Conservation (phyloP, 2,888 invertebrate species). For the Tenthredo distinguenda region DNA sequence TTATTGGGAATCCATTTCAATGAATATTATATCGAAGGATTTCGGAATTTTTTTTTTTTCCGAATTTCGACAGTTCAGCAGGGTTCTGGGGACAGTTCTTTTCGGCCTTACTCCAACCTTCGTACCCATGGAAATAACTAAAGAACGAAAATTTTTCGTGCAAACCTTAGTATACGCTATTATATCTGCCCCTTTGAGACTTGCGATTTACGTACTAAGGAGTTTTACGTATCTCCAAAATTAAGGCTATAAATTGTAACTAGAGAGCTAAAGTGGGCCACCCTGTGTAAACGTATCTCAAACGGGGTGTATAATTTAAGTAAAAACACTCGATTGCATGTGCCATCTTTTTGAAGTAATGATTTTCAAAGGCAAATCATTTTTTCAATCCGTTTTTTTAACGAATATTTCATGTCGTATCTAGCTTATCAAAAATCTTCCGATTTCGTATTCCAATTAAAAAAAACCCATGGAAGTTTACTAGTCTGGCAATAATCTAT, state of each 20-base stretch:
- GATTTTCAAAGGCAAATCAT: not conserved
- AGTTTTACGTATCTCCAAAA: not conserved
- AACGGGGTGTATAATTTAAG: not conserved
- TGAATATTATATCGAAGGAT: not conserved
- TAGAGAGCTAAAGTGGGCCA: not conserved
- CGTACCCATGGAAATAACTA: not conserved
- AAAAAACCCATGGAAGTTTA: not conserved
- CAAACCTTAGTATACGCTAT: not conserved
- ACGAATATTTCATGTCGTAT: no score
- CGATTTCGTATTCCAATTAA: not conserved
- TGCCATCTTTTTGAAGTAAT: not conserved
- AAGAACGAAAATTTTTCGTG: not conserved
- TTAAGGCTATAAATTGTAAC: not conserved
- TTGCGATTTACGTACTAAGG: not conserved
- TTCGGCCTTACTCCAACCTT: no score
- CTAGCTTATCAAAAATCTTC: not conserved
- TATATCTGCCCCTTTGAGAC: not conserved
- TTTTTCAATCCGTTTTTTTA: not conserved
- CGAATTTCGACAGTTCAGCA: not conserved
- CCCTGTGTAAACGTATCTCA: not conserved
- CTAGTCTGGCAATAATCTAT: not conserved
- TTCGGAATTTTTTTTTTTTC: not conserved
- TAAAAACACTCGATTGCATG: not conserved
- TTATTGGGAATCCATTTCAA: not conserved
- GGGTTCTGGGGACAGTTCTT: no score